Conservation (phyloP, 2,888 invertebrate genomes). For the Lydus trimaculatus region DNA sequence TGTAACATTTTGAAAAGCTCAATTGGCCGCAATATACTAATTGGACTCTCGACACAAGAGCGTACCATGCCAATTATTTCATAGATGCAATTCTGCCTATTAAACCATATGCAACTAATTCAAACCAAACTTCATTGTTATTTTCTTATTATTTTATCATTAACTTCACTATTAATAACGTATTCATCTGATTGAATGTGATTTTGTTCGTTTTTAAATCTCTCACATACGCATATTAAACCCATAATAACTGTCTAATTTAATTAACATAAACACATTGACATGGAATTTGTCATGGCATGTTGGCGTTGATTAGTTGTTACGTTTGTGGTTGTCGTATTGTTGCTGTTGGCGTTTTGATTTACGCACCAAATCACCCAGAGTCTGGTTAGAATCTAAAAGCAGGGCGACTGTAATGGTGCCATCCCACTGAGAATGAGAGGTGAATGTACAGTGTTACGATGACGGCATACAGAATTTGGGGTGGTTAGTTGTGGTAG, state of each 20-base stretch:
- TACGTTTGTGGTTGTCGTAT: slow-evolving; percentile 18
- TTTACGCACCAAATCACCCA: slow-evolving; percentile 9
- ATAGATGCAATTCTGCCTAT: background rate
- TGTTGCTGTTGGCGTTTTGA: slow-evolving; percentile 11
- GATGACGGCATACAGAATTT: slow-evolving; percentile 49
- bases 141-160: background rate
- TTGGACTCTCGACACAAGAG: slow-evolving; percentile 22
- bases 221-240: background rate
- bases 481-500: slow-evolving; percentile 48
- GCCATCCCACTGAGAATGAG: slow-evolving; percentile 12
- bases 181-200: too few relatives aligned
- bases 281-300: slow-evolving; percentile 16
- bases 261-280: slow-evolving; percentile 27
- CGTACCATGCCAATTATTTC: background rate
- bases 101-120: background rate
- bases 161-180: too few relatives aligned
- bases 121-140: too few relatives aligned
- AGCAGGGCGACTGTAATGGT: background rate
- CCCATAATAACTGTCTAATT: slow-evolving; percentile 6
- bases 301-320: slow-evolving; percentile 22
- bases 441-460: slow-evolving; percentile 45
- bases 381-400: slow-evolving; percentile 8
- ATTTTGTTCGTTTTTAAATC: background rate
- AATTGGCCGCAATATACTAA: slow-evolving; percentile 28
- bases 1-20: slow-evolving; percentile 26